These are phyloP conservation scores for Sminthurides bifidus DNA, from an alignment of 1,140 invertebrate genomes.

Conservation along the genomic window DNA sequence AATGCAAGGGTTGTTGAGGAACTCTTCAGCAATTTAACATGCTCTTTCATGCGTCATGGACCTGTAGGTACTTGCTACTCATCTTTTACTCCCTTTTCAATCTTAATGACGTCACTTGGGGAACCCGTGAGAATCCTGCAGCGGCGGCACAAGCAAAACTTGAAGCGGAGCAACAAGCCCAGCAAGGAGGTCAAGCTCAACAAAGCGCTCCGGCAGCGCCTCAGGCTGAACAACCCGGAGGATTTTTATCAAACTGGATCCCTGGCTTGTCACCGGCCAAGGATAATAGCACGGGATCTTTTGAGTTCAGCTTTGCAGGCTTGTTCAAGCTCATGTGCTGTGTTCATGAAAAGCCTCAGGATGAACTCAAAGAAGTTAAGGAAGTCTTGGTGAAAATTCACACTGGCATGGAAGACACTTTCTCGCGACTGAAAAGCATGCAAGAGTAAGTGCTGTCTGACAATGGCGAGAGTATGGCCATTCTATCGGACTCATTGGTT, in stretches of 20 bases:
- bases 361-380: slow-evolving; percentile 36
- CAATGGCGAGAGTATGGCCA: neutral
- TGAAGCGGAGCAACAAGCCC: slow-evolving; percentile 18
- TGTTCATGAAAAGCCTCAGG: slow-evolving; percentile 36
- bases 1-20: too few relatives aligned
- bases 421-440: slow-evolving; percentile 32
- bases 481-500: neutral
- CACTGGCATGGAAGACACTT: slow-evolving; percentile 30
- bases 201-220: slow-evolving; percentile 2
- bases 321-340: slow-evolving; percentile 40
- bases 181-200: too few relatives aligned
- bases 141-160: slow-evolving; percentile 14
- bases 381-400: slow-evolving; percentile 34
- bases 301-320: slow-evolving; percentile 38
- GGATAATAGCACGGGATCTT: slow-evolving; percentile 37
- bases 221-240: slow-evolving; percentile 18
- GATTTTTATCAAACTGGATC: slow-evolving; percentile 15
- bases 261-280: slow-evolving; percentile 10
- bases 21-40: too few relatives aligned
- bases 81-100: slow-evolving; percentile 86
- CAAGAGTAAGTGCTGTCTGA: neutral
- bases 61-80: slow-evolving; percentile 80
- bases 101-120: slow-evolving; percentile 76
- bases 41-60: too few relatives aligned
- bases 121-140: slow-evolving; percentile 53